Evolutionary conservation across 2,113 vertebrate species (phyloP), one percentile per base, ranked within the genome.

Genomic region (Catharus minimus): DNA sequence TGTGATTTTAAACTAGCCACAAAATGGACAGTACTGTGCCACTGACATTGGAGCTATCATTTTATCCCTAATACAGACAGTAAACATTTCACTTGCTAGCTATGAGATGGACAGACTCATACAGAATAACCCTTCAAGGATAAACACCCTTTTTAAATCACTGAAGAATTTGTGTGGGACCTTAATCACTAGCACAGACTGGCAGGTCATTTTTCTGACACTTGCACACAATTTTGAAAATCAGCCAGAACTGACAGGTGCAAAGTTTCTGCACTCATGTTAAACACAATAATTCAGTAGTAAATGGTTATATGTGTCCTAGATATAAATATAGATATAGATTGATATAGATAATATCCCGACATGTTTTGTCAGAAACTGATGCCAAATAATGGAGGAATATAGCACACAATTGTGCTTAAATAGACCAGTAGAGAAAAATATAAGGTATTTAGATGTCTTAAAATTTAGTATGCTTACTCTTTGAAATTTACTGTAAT

Each of bases 211-310:
- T 96, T 95, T 93, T 93, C 92, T 96, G 92, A 96, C 94, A 95
- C 96, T 97, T 94, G 89, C 94, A 92, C 88, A 95, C 77, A 80
- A 74, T 96, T 96, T 95, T 97, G 93, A 97, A 96, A 97, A 97
- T 94, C 95, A 96, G 77, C 91, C 94, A 97, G 73, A 95, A 97
- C 68, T 95, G 97, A 95, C 96, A 97, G 95, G 92, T 97, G 95
- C 88, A 96, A 97, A 97, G 92, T 96, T 98, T 96, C 90, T 6
- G 6, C 74, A 87, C 89, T 96, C 93, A 76, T 86, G 87, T 94
- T 96, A 95, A 90, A 92, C 60, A 94, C 90, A 96, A 95, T 96
- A 97, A 97, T 96, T 96, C 95, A 93, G 58, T 64, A 65, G 68
- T 69, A 78, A 93, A 86, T 94, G 50, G 58, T 86, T 95, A 66